These are phyloP conservation scores for Ennomos erosarius DNA, from an alignment of 2,888 invertebrate species.

Conservation along the genomic window DNA sequence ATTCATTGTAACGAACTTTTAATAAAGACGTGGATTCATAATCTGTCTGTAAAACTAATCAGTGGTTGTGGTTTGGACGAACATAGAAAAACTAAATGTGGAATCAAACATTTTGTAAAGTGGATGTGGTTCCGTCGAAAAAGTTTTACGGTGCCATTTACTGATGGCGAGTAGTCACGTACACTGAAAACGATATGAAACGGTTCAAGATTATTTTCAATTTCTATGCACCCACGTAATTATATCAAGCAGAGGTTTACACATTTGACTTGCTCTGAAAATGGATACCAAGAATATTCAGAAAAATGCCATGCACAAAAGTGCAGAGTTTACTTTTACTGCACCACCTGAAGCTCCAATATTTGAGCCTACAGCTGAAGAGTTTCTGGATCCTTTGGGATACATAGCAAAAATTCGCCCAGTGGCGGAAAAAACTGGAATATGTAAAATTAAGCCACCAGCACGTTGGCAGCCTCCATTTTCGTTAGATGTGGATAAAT, in stretches of 20 bases:
- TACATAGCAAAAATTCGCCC: slow-evolving; percentile 91
- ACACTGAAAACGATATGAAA: slow-evolving; percentile 39
- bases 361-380: slow-evolving; percentile 89
- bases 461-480: slow-evolving; percentile 92
- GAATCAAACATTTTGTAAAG: slow-evolving; percentile 10
- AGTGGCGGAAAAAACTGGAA: slow-evolving; percentile 89
- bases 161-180: slow-evolving; percentile 83
- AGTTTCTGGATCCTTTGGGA: slow-evolving; percentile 89
- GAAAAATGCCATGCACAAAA: slow-evolving; percentile 83
- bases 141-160: slow-evolving; percentile 75
- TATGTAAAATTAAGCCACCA: slow-evolving; percentile 92
- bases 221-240: not conserved
- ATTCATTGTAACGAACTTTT: no score
- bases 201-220: slow-evolving; percentile 11
- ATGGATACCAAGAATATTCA: slow-evolving; percentile 82
- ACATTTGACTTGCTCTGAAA: slow-evolving; percentile 30
- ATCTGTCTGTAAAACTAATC: not conserved
- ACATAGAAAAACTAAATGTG: not conserved
- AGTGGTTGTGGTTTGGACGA: slow-evolving; percentile 5
- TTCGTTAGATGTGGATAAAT: slow-evolving; percentile 89
- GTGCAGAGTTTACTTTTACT: slow-evolving; percentile 81
- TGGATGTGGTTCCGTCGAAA: slow-evolving; percentile 13
- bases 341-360: slow-evolving; percentile 88
- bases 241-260: not conserved
- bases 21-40: no score